Evolutionary conservation across 2,797 vertebrate species (phyloP).

Genomic region (Rallus crepitans): DNA sequence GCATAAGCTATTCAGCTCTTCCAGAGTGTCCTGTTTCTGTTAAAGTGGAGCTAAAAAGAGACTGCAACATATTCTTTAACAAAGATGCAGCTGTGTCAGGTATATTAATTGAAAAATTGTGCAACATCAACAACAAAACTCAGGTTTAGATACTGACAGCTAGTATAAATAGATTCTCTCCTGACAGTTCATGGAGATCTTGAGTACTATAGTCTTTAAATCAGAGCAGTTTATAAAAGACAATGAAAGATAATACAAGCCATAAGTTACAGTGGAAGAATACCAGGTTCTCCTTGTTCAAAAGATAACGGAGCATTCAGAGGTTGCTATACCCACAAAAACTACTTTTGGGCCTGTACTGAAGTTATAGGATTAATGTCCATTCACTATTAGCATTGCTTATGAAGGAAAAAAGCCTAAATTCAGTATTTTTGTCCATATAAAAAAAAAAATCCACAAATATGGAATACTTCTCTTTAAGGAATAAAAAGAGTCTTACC

Average conservation of each 20-base stretch:
- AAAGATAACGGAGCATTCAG: background rate
- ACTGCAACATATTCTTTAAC: background rate
- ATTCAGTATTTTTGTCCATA: background rate
- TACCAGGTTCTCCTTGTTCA: background rate
- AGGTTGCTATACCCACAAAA: background rate
- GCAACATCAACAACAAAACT: background rate
- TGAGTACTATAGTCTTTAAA: background rate
- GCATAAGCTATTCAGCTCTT: background rate
- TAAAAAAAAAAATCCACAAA: background rate
- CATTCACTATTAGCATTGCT: background rate
- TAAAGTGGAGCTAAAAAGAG: background rate
- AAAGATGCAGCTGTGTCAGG: background rate
- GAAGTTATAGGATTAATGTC: background rate
- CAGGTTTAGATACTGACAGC: background rate
- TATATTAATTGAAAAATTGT: background rate
- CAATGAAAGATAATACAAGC: background rate
- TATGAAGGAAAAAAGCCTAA: background rate
- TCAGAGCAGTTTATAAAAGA: background rate
- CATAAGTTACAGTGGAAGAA: background rate
- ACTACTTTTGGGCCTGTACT: background rate
- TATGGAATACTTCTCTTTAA: background rate
- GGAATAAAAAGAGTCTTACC: background rate
- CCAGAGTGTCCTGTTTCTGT: background rate
- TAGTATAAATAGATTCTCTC: background rate
- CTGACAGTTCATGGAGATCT: background rate